phyloP scores from a whole-genome alignment of 64 coral and sea anemone genomes.

The Montipora capricornis region DNA sequence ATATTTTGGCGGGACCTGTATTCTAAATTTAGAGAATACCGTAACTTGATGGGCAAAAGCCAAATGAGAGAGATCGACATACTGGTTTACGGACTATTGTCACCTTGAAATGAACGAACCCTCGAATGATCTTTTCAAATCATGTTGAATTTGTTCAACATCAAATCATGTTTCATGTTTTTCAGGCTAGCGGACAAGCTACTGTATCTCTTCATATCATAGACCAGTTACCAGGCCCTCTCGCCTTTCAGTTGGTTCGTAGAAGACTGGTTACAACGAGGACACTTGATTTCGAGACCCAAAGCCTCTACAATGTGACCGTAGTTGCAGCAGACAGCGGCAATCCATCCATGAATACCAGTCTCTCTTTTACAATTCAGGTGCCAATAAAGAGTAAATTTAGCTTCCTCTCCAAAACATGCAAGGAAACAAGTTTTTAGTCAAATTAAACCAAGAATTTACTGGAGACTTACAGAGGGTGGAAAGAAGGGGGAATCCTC shows the following conservation, averaged over 20 bases:
- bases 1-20: too few relatives aligned
- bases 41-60: too few relatives aligned
- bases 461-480: too few relatives aligned
- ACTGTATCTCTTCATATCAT: conserved; percentile 24
- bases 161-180: background rate
- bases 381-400: background rate
- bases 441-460: too few relatives aligned
- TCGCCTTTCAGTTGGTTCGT: background rate
- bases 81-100: too few relatives aligned
- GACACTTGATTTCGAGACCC: conserved; percentile 54
- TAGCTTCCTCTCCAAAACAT: background rate
- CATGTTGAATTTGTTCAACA: background rate
- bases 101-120: too few relatives aligned
- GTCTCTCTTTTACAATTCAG: conserved; percentile 15
- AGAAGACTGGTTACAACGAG: conserved; percentile 13
- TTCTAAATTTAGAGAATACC: too few relatives aligned
- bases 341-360: conserved; percentile 40
- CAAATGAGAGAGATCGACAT: too few relatives aligned
- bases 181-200: conserved; percentile 15
- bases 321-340: conserved; percentile 67
- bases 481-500: too few relatives aligned
- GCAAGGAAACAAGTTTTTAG: too few relatives aligned
- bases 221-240: conserved; percentile 16
- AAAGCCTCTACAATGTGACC: conserved; percentile 25
- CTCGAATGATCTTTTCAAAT: background rate